Percentiles rank a stretch among this genome's conserved stretches.
These are phyloP conservation scores for Heterodera schachtii DNA, from an alignment of 1,140 invertebrate genomes.

Conservation along the genomic window DNA sequence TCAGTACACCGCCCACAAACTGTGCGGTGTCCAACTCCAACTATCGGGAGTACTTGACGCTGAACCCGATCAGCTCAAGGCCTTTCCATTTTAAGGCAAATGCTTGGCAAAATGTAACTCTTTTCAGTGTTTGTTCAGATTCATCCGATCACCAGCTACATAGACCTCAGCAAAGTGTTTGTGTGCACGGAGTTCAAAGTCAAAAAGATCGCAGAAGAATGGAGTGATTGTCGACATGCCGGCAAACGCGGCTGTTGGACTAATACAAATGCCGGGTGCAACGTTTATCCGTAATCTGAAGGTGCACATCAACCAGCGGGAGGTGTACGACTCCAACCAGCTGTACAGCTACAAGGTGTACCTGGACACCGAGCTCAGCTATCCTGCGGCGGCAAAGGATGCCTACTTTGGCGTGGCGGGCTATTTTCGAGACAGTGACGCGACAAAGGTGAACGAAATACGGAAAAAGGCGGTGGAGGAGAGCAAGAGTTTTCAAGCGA, in stretches of 20 bases:
- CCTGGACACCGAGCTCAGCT: neutral
- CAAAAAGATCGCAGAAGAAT: neutral
- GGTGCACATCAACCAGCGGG: slow-evolving; percentile 13
- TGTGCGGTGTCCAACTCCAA: neutral
- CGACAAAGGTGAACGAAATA: neutral
- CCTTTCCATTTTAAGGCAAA: neutral
- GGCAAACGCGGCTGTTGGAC: neutral
- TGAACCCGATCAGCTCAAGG: neutral
- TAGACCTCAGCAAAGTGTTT: slow-evolving; percentile 10
- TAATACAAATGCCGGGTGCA: neutral
- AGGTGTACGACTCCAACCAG: slow-evolving; percentile 17
- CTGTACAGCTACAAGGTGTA: slow-evolving; percentile 12
- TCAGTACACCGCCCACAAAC: neutral
- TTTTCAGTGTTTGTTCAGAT: neutral
- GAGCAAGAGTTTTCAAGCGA: neutral
- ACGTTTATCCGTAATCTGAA: neutral
- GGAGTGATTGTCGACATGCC: neutral
- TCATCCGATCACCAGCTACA: slow-evolving; percentile 1
- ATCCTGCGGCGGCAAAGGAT: neutral
- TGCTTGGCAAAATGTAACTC: too few species aligned
- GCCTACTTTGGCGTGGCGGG: neutral
- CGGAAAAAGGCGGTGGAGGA: neutral
- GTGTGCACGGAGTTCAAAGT: neutral
- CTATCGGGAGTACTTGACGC: neutral
- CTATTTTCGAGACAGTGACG: neutral